Conservation (phyloP, 2,888 invertebrate species). For the Adelognathus sp. region DNA sequence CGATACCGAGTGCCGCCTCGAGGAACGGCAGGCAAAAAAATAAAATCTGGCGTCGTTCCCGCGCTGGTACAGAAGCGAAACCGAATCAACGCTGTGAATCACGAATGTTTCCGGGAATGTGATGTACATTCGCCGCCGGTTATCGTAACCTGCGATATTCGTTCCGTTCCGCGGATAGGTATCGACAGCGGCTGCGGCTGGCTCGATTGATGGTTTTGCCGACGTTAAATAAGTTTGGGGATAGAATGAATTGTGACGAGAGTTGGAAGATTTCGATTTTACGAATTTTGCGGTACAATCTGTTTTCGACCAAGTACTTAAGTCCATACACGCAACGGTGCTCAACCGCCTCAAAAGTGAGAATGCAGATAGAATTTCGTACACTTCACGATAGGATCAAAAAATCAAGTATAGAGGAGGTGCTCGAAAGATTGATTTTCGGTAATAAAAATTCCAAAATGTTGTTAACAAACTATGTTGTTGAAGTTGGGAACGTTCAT, state of each 20-base stretch:
- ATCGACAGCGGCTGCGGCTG: not conserved
- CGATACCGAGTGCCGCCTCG: not conserved
- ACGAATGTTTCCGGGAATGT: not conserved
- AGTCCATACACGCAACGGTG: too few species aligned
- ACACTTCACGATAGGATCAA: too few species aligned
- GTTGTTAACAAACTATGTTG: too few species aligned
- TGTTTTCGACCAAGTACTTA: too few species aligned
- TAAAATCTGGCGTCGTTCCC: conserved; percentile 10
- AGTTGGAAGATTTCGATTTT: conserved; percentile 12
- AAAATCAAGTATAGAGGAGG: too few species aligned
- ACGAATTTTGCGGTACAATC: too few species aligned
- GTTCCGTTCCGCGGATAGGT: conserved; percentile 4
- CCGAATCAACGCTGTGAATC: not conserved
- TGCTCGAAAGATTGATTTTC: too few species aligned
- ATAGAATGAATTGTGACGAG: not conserved
- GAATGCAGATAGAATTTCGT: too few species aligned
- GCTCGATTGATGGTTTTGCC: conserved; percentile 26
- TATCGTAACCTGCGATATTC: not conserved
- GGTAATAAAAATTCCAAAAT: too few species aligned
- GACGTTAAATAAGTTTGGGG: conserved; percentile 6
- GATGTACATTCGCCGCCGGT: not conserved
- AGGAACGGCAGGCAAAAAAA: conserved; percentile 37
- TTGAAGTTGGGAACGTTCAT: too few species aligned
- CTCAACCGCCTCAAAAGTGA: too few species aligned
- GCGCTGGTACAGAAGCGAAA: conserved; percentile 14